Conservation (phyloP, 2,888 invertebrate genomes). For the Idaea aversata region DNA sequence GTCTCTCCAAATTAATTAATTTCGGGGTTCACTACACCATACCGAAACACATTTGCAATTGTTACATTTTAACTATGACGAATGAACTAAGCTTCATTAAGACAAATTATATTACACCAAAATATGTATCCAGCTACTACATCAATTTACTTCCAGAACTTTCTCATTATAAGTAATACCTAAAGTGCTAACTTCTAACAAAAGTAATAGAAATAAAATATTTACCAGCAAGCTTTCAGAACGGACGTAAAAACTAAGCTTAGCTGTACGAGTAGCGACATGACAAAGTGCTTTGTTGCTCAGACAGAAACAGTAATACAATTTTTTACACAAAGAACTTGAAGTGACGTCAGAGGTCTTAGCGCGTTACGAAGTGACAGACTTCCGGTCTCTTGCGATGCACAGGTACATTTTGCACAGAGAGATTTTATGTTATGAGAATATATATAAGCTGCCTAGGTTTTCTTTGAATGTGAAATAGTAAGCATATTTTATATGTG, state of each 20-base stretch:
- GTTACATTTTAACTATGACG: no score
- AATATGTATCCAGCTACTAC: no score
- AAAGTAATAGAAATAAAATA: background rate
- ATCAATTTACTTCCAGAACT: conserved; percentile 3
- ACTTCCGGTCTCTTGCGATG: background rate
- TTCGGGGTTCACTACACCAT: no score
- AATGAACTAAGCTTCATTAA: no score
- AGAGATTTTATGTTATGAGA: background rate
- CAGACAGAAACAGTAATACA: background rate
- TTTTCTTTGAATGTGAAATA: no score
- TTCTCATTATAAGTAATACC: background rate
- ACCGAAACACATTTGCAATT: no score
- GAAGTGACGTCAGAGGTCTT: background rate
- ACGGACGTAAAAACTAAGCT: background rate
- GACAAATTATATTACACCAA: no score
- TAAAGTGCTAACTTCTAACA: background rate
- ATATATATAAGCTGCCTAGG: no score
- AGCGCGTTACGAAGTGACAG: background rate
- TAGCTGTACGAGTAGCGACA: background rate
- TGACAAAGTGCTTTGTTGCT: background rate
- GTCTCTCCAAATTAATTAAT: no score
- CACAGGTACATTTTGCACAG: background rate
- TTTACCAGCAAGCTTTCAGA: background rate
- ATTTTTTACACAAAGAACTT: background rate
- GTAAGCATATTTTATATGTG: no score